phyloP scores from a whole-genome alignment of 2,113 vertebrate species.

The Gorsachius goisagi region DNA sequence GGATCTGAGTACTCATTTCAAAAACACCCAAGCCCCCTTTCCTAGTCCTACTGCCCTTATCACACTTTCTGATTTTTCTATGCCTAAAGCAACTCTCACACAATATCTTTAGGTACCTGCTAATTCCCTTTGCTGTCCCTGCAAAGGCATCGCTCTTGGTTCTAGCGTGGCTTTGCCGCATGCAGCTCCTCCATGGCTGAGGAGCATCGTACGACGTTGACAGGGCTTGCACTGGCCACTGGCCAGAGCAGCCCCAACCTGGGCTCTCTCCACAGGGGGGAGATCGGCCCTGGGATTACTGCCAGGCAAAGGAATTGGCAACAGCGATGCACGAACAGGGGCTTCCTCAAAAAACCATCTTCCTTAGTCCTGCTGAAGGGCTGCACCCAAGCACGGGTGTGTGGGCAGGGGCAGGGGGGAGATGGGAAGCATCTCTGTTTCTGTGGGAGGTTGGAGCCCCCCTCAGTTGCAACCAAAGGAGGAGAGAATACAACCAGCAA shows the following conservation, averaged over 20 bases:
- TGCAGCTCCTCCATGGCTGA: rapidly evolving
- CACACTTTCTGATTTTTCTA: not conserved
- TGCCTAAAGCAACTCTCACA: not conserved
- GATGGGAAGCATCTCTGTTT: not conserved
- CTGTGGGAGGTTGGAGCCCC: not conserved
- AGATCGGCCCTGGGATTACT: not conserved
- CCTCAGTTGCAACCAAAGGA: not conserved
- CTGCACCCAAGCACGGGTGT: rapidly evolving
- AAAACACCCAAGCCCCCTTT: not conserved
- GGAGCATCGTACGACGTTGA: rapidly evolving
- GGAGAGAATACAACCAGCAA: not conserved
- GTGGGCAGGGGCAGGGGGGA: not conserved
- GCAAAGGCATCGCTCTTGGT: not conserved
- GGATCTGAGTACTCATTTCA: not conserved
- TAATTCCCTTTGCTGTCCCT: not conserved
- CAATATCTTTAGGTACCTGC: rapidly evolving
- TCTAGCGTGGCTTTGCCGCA: rapidly evolving
- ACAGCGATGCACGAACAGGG: rapidly evolving
- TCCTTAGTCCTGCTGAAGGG: not conserved
- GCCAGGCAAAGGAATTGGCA: not conserved
- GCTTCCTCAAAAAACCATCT: not conserved
- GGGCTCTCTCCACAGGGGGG: no score
- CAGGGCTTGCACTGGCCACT: not conserved
- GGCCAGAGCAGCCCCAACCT: not conserved
- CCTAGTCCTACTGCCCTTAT: not conserved